Conservation (phyloP, 1,140 invertebrate species). For the Philopotamus ludificatus region DNA sequence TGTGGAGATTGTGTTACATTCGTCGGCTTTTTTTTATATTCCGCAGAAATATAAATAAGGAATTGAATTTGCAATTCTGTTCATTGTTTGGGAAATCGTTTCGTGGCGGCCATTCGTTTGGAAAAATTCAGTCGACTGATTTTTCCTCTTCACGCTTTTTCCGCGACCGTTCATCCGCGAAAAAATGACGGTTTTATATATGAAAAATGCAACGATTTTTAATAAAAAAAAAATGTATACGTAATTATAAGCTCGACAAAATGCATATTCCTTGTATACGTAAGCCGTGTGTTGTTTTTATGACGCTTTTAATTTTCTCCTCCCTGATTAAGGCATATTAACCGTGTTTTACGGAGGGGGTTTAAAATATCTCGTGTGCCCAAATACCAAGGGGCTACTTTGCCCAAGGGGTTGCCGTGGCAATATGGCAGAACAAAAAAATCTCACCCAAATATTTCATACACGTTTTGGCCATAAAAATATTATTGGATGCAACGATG, state of each 20-base stretch:
- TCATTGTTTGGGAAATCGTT: conserved; percentile 17
- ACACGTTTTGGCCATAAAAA: conserved; percentile 38
- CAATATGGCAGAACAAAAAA: background rate
- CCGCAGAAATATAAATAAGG: background rate
- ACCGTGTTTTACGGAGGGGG: background rate
- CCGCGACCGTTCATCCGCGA: conserved; percentile 5
- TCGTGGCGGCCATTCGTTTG: conserved; percentile 2
- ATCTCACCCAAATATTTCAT: conserved; percentile 23
- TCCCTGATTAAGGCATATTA: background rate
- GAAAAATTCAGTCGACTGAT: conserved; percentile 15
- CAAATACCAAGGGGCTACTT: background rate
- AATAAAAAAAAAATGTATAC: background rate
- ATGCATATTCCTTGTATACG: background rate
- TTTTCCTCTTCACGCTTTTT: conserved; percentile 28
- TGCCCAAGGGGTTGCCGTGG: background rate
- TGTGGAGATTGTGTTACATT: no score
- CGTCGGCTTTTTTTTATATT: conserved; percentile 18
- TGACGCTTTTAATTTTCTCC: background rate
- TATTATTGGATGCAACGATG: conserved; percentile 41
- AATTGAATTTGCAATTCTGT: background rate
- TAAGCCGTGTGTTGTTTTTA: background rate
- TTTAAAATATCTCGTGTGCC: background rate
- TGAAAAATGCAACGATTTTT: conserved; percentile 21
- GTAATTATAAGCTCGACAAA: background rate
- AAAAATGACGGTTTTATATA: conserved; percentile 23